phyloP scores from a whole-genome alignment of 2,888 invertebrate species.

The Eupelmus urozonus region DNA sequence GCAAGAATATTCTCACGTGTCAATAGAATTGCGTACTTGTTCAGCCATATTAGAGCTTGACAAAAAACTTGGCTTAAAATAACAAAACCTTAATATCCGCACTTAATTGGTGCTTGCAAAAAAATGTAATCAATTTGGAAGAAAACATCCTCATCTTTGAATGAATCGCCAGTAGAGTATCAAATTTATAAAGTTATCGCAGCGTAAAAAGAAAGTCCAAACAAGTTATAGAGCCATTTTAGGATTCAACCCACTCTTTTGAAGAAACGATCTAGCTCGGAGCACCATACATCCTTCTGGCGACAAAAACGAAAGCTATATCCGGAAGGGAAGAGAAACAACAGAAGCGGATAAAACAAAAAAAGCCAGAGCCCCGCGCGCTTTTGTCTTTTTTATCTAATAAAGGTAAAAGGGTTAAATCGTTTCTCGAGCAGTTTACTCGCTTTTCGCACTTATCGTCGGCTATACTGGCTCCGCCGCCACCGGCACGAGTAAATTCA shows the following conservation, averaged over 20 bases:
- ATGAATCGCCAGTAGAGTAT: no score
- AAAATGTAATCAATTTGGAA: no score
- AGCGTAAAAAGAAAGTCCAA: no score
- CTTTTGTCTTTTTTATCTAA: constrained; percentile 42
- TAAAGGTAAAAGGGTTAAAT: constrained; percentile 46
- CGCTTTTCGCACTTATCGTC: constrained; percentile 9
- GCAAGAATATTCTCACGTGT: not conserved
- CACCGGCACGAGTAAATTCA: constrained; percentile 21
- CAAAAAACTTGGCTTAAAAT: no score
- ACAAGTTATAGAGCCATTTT: not conserved
- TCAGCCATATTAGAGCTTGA: no score
- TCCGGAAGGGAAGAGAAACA: not conserved
- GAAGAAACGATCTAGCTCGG: not conserved
- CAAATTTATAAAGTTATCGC: no score
- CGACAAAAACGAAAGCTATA: no score
- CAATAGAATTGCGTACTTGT: not conserved
- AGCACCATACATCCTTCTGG: not conserved
- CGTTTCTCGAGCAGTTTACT: constrained; percentile 29
- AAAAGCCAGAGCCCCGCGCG: not conserved
- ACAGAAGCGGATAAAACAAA: not conserved
- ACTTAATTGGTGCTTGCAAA: no score
- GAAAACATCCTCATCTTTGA: no score
- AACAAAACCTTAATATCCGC: no score
- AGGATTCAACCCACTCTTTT: not conserved
- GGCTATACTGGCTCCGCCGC: not conserved